Base-by-base conservation (phyloP, 1,140 invertebrate species). In the Drosophila tsacasi region DNA sequence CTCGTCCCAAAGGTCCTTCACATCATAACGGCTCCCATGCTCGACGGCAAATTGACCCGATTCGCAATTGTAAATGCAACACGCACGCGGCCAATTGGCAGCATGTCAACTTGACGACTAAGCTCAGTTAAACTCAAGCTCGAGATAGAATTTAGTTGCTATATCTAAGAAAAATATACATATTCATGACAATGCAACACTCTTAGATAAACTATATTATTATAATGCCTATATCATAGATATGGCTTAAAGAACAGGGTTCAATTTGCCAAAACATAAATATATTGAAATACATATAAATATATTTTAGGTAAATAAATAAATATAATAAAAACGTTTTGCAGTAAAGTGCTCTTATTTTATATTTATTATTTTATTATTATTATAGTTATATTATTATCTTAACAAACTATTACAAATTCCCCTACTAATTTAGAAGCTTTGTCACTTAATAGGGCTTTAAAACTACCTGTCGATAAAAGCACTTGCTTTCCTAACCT, bases 61-160 rank as follows among this genome's bases (percentile, higher is more conserved):
- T 87, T 89, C 69, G 58, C 60, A 73, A 77, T 73, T 55, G 71
- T 69, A 60, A 59, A 65, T 75, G 75, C 57, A 85, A 68, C 82
- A 81, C 64, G 61, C 82, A 75, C 82, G 47, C 65, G 74, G 75
- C 65, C 83, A 85, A 85, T 85, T 85, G 75, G 79, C 83, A 87
- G 79, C 66, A 76, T 82, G 76, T 87, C 83, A 83, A 80, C 76
- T 68, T 54, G 55, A 61, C 63, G 64, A 61, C 68, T 66, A 19
- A 40, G 65, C 42, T 68, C 25, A 66, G 52, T 37, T 10, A 37
- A 55, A 39, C 32, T 23, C 15, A 37, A 12, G 25, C 40, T 39
- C 5, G 25, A 37, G 66, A 12, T 35, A 39, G 19, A 79, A 86
- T 86, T 81, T 82, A 82, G 75, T 79, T 85, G 74, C 64, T 10